These are phyloP conservation scores for Sapayoa aenigma DNA, from an alignment of 2,113 vertebrate genomes.

Conservation along the genomic window DNA sequence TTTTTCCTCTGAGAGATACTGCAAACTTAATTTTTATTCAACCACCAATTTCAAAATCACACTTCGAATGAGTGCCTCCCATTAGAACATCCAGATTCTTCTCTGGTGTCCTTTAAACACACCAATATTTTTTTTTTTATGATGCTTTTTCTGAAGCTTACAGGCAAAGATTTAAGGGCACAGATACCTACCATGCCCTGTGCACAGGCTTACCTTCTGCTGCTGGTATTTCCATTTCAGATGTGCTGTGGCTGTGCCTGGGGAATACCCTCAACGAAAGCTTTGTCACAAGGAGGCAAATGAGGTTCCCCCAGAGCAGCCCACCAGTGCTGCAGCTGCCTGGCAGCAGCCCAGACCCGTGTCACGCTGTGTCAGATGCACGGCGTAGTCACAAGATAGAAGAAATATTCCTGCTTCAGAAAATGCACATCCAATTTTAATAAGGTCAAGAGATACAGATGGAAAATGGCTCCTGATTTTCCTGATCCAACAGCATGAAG, in stretches of 20 bases:
- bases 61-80: not conserved
- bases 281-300: conserved; percentile 33
- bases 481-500: not conserved
- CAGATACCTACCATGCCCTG: not conserved
- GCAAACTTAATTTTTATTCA: not conserved
- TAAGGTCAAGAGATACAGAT: not conserved
- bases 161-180: not conserved
- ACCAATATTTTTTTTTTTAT: fast-evolving
- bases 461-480: not conserved
- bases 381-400: fast-evolving
- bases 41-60: not conserved
- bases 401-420: not conserved
- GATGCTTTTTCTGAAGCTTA: not conserved
- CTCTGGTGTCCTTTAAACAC: not conserved
- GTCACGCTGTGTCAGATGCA: not conserved
- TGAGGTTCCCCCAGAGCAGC: not conserved
- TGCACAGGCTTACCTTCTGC: conserved; percentile 25
- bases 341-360: not conserved
- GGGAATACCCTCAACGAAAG: conserved; percentile 13
- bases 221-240: conserved; percentile 32
- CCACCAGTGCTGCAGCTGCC: not conserved
- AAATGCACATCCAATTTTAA: fast-evolving
- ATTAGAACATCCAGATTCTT: not conserved
- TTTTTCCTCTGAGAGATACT: not conserved
- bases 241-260: not conserved